Conservation (phyloP, 2,113 vertebrate genomes). For the Penelope pileata region DNA sequence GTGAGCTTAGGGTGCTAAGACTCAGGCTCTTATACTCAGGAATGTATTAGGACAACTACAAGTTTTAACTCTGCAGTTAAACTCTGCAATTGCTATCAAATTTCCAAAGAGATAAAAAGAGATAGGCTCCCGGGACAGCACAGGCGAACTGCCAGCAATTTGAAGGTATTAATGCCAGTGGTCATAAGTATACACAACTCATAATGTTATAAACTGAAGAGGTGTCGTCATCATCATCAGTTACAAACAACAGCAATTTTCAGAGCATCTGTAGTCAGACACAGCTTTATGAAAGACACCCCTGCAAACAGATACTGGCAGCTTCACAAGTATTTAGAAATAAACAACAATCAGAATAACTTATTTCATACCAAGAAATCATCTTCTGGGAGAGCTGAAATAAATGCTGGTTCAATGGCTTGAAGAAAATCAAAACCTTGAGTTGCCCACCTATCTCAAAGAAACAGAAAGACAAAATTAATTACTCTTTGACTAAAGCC, state of each 20-base stretch:
- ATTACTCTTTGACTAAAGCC: not conserved
- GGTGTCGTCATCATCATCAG: not conserved
- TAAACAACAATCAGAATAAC: not conserved
- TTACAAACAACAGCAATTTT: not conserved
- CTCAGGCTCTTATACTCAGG: not conserved
- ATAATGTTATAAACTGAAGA: not conserved
- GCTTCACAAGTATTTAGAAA: not conserved
- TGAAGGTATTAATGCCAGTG: not conserved
- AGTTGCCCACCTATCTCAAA: constrained; percentile 90
- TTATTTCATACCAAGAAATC: constrained; percentile 92
- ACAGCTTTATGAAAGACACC: not conserved
- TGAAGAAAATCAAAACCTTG: constrained; percentile 99
- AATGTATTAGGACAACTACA: not conserved
- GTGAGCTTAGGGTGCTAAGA: not conserved
- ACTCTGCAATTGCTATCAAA: not conserved
- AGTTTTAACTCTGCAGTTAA: not conserved
- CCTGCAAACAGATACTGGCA: not conserved
- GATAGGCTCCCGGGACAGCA: not conserved
- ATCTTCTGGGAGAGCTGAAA: constrained; percentile 96
- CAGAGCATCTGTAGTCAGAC: not conserved
- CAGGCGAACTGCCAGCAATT: not conserved
- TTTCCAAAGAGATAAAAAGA: not conserved
- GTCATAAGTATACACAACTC: not conserved
- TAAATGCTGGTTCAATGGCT: constrained; percentile 96
- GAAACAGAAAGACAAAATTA: not conserved